A percentile compares a stretch with the other conserved stretches of the same genome.
Conservation (phyloP, 1,140 invertebrate species). For the Drosophila bifasciata region DNA sequence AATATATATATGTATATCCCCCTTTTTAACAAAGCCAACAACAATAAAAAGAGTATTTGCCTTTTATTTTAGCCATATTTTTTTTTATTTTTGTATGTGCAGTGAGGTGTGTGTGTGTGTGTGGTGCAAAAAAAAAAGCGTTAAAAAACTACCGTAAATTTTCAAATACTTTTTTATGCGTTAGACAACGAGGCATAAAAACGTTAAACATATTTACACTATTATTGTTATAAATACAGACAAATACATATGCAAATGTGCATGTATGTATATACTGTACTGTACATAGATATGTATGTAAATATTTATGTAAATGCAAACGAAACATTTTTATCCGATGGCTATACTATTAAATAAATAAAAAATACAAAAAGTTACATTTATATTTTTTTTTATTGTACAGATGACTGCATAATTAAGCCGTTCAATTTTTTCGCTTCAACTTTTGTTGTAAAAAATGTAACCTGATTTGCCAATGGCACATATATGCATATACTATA, state of each 20-base stretch:
- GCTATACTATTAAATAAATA: too few relatives aligned
- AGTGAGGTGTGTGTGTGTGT: slow-evolving; percentile 59
- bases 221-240: background rate
- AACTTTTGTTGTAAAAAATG: too few relatives aligned
- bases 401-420: too few relatives aligned
- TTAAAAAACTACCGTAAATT: slow-evolving; percentile 71
- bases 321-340: too few relatives aligned
- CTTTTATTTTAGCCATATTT: slow-evolving; percentile 8
- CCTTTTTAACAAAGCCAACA: slow-evolving; percentile 19
- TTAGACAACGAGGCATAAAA: slow-evolving; percentile 36
- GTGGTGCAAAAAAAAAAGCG: slow-evolving; percentile 52
- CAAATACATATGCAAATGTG: background rate
- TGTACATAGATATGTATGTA: background rate
- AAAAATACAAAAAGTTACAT: too few relatives aligned
- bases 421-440: too few relatives aligned
- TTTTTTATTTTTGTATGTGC: slow-evolving; percentile 64
- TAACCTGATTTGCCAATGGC: too few relatives aligned
- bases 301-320: too few relatives aligned
- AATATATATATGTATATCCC: slow-evolving; percentile 12
- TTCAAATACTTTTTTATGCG: slow-evolving; percentile 53
- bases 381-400: too few relatives aligned
- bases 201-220: background rate
- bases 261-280: background rate
- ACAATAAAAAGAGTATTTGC: slow-evolving; percentile 57
- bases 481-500: too few relatives aligned